Evolutionary conservation across 2,797 vertebrate species (phyloP).

Genomic region (Rousettus madagascariensis): DNA sequence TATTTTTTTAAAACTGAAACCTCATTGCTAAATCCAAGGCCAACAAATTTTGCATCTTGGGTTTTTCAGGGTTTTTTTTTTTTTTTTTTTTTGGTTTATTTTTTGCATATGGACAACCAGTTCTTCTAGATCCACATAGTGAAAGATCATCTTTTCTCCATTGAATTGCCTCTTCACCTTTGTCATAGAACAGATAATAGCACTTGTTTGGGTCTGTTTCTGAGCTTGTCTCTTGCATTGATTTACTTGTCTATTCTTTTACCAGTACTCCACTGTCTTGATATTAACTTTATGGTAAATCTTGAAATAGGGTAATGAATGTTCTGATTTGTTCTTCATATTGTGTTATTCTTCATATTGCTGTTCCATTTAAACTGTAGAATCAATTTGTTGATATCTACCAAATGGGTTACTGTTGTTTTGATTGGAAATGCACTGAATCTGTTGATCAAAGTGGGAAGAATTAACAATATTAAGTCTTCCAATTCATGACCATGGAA

Average conservation of each 20-base stretch:
- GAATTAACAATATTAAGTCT: neutral
- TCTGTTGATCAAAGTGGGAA: neutral
- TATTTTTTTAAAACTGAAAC: neutral
- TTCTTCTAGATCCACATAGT: neutral
- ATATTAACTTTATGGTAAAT: neutral
- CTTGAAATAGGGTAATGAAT: neutral
- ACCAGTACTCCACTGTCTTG: neutral
- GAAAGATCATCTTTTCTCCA: neutral
- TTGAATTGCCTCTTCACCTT: neutral
- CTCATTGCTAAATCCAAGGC: neutral
- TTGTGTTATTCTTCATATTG: neutral
- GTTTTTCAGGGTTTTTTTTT: too few species aligned
- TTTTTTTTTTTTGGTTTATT: neutral
- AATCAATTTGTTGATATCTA: neutral
- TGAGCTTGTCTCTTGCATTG: neutral
- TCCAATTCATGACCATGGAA: neutral
- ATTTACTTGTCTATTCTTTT: neutral
- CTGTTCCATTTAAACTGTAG: neutral
- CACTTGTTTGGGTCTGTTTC: neutral
- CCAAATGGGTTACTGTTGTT: neutral
- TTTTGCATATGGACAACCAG: neutral
- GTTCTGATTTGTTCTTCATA: neutral
- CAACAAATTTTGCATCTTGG: neutral
- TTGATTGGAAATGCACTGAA: neutral
- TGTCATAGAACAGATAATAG: neutral